phyloP scores from a whole-genome alignment of 2,888 invertebrate genomes.

The Poecilobothrus nobilitatus region DNA sequence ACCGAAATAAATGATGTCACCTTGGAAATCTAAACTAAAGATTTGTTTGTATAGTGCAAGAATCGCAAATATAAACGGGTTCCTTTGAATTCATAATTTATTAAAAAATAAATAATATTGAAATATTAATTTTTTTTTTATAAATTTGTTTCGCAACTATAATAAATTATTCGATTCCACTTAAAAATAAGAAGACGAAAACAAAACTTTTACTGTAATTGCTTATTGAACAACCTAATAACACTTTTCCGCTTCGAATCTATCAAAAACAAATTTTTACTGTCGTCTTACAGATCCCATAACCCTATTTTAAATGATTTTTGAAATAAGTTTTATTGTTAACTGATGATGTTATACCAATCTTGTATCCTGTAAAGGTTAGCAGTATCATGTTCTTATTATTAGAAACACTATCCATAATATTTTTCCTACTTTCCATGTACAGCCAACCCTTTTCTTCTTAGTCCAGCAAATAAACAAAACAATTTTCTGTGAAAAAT shows the following conservation, averaged over 20 bases:
- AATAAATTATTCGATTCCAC: no score
- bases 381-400: not conserved
- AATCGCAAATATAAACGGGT: no score
- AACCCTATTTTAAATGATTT: not conserved
- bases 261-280: constrained; percentile 2
- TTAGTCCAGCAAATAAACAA: not conserved
- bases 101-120: no score
- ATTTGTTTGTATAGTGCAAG: no score
- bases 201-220: not conserved
- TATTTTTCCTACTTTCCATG: not conserved
- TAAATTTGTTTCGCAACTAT: no score
- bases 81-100: no score
- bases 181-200: no score
- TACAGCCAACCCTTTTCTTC: not conserved
- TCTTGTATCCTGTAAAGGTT: not conserved
- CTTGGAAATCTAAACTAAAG: no score
- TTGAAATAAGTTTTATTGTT: no score
- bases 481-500: not conserved
- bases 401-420: not conserved
- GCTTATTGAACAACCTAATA: not conserved
- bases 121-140: no score
- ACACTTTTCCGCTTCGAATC: constrained; percentile 4
- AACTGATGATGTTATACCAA: no score
- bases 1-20: no score
- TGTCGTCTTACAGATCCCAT: not conserved